Base-by-base conservation (phyloP, 35 echinoderm and acorn worm species). In the Diadema setosum region DNA sequence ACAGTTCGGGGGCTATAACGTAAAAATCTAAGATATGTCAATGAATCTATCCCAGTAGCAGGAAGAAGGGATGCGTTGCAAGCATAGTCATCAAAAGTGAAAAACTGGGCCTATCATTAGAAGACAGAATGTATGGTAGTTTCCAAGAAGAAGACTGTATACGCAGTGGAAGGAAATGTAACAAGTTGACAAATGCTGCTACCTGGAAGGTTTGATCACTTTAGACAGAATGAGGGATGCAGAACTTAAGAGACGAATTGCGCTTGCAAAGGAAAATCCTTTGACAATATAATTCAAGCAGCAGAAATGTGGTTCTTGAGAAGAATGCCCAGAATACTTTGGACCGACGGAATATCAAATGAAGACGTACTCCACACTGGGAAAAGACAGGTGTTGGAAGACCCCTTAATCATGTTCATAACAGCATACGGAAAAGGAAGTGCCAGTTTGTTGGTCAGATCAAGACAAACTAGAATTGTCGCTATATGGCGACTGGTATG, bases 41-140 rank as follows among this genome's bases (percentile, higher is more conserved):
- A 67, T 67, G 14, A 31, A 24, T 24, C 63, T 67, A 29, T 67
- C 63, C 63, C 31, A 67, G 29, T 67, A 18, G 63, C 63, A 23
- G 63, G 3, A 67, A 67, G 63, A 18, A n/a, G 48, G 48, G 48
- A n/a, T 11, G 48, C 9, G 48, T 52, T 52, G 48, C 48, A 52
- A 52, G 48, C 48, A n/a, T 52, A 52, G 48, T 52, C 48, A 52
- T 52, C 48, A n/a, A 52, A 52, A 67, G 63, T 3, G 63, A 67
- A 67, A 67, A 67, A 67, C 63, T 55, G 49, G 49, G 49, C 63
- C 29, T 23, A 0, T 31, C 63, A 67, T 9, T 23, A 67, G 1
- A 67, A 67, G 63, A 67, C 63, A 67, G 63, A 67, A 67, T 67
- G 63, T 31, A 67, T 3, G 63, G 63, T 67, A 67, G 63, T 67